Conservation (phyloP, 1,140 invertebrate species). For the Adelges cooleyi region DNA sequence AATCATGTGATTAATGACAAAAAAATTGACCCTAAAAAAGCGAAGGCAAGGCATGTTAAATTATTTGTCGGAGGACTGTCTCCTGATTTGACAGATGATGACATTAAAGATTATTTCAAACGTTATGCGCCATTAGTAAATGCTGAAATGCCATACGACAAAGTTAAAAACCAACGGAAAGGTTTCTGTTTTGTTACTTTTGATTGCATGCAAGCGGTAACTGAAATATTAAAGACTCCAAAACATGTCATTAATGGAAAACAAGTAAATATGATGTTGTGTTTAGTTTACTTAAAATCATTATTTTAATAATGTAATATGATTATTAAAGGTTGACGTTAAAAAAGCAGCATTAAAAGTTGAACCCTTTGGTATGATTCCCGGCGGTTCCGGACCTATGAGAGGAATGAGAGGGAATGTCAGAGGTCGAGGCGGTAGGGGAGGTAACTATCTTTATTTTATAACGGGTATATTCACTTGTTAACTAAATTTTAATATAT, state of each 20-base stretch:
- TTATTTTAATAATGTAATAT: background rate
- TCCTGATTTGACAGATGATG: slow-evolving; percentile 78
- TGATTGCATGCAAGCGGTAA: slow-evolving; percentile 83
- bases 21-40: slow-evolving; percentile 90
- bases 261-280: slow-evolving; percentile 44
- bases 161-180: slow-evolving; percentile 88
- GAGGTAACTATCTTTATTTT: slow-evolving; percentile 30
- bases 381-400: slow-evolving; percentile 40
- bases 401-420: slow-evolving; percentile 47
- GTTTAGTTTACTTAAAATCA: background rate
- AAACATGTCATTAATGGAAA: slow-evolving; percentile 87
- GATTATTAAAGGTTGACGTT: slow-evolving; percentile 56
- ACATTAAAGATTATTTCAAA: slow-evolving; percentile 80
- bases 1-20: slow-evolving; percentile 87
- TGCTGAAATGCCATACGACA: slow-evolving; percentile 91
- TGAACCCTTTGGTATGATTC: slow-evolving; percentile 52
- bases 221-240: slow-evolving; percentile 75
- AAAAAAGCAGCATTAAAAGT: slow-evolving; percentile 87
- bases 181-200: slow-evolving; percentile 93
- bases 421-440: slow-evolving; percentile 53
- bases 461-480: too few relatives aligned
- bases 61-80: slow-evolving; percentile 90
- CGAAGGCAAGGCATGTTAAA: slow-evolving; percentile 83
- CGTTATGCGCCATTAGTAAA: slow-evolving; percentile 74
- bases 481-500: background rate